Evolutionary conservation across 2,113 vertebrate species (phyloP).

Genomic region (Heliornis fulica): DNA sequence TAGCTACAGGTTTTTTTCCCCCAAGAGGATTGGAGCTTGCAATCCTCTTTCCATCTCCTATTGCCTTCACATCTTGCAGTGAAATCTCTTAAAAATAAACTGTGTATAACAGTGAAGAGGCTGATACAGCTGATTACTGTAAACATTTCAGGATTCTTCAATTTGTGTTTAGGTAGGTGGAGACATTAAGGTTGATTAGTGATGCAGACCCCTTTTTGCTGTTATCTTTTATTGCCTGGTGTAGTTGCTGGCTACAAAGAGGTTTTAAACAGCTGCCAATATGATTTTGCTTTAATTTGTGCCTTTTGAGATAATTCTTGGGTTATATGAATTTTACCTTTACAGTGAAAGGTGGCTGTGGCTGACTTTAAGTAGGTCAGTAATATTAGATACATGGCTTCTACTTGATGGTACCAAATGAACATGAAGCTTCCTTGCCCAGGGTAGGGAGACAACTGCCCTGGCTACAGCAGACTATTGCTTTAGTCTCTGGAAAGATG

Average conservation of each 20-base stretch:
- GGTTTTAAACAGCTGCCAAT: not conserved
- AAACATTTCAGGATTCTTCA: not conserved
- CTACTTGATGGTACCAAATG: not conserved
- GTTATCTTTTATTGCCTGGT: not conserved
- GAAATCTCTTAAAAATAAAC: not conserved
- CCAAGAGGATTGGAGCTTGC: not conserved
- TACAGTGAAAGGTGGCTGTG: not conserved
- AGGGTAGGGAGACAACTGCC: not conserved
- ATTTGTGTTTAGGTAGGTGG: not conserved
- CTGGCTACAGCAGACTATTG: not conserved
- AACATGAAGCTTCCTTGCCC: not conserved
- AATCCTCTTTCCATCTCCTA: not conserved
- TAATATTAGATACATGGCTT: not conserved
- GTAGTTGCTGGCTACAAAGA: not conserved
- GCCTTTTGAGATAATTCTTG: not conserved
- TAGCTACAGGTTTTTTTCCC: not conserved
- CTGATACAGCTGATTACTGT: not conserved
- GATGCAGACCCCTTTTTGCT: not conserved
- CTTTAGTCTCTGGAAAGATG: not conserved
- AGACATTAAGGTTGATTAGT: not conserved
- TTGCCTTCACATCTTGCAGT: not conserved
- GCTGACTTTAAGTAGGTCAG: slow-evolving; percentile 23
- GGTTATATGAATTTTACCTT: not conserved
- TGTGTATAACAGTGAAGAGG: not conserved
- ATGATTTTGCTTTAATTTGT: not conserved